A percentile compares a stretch with the other conserved stretches of the same genome.
phyloP scores from a whole-genome alignment of 2,888 invertebrate genomes.

The Sphaerophoria rueppellii region DNA sequence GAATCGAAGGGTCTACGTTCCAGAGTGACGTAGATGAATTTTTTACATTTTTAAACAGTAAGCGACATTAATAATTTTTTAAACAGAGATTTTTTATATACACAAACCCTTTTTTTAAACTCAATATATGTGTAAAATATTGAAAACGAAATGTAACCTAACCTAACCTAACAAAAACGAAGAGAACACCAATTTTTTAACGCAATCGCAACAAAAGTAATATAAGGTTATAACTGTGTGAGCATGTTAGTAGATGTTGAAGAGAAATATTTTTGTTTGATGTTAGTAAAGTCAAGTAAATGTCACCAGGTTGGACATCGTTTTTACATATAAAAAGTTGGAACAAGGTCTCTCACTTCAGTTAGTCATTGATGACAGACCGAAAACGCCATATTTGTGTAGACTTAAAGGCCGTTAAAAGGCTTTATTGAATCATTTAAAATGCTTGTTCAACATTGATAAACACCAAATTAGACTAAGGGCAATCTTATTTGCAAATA shows the following conservation, averaged over 20 bases:
- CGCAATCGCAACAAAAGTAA: slow-evolving; percentile 41
- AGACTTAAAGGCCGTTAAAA: too few relatives aligned
- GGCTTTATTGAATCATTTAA: neutral
- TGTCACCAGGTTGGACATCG: too few relatives aligned
- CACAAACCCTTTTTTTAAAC: neutral
- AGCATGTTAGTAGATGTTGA: slow-evolving; percentile 47
- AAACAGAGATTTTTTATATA: slow-evolving; percentile 24
- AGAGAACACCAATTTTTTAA: slow-evolving; percentile 58
- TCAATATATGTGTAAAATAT: slow-evolving; percentile 32
- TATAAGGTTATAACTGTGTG: slow-evolving; percentile 36
- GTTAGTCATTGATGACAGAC: too few relatives aligned
- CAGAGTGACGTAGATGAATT: slow-evolving; percentile 38
- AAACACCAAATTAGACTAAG: slow-evolving; percentile 28
- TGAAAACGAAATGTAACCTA: slow-evolving; percentile 33
- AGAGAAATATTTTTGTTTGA: slow-evolving; percentile 29
- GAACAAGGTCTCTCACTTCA: too few relatives aligned
- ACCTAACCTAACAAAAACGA: slow-evolving; percentile 33
- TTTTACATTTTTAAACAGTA: slow-evolving; percentile 10
- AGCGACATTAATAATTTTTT: slow-evolving; percentile 13
- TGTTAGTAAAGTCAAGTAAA: too few relatives aligned
- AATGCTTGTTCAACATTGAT: slow-evolving; percentile 13
- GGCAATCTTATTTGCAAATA: too few relatives aligned
- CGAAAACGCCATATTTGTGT: too few relatives aligned
- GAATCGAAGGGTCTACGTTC: slow-evolving; percentile 36
- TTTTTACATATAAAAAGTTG: too few relatives aligned